Base-by-base conservation (phyloP, 2,113 vertebrate genomes). In the Struthio camelus region DNA sequence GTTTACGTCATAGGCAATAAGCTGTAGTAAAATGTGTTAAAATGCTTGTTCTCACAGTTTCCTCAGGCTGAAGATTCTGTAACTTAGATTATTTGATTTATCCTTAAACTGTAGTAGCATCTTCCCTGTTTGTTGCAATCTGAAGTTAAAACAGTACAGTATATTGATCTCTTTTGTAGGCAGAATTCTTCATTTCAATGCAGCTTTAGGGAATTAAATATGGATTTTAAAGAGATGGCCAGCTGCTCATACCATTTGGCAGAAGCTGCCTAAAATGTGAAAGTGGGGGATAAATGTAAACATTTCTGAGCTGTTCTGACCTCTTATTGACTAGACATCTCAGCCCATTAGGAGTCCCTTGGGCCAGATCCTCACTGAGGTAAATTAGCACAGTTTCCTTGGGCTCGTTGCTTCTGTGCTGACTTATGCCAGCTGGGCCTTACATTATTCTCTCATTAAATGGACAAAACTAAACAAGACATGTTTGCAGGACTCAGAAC, bases 141-240 rank as follows among this genome's bases (percentile, higher is more conserved):
- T 77, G 59, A 94, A 94, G 62, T 90, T 86, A 32, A 92, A 94
- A 91, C 58, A 38, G 62, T 30, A 80, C 38, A 89, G 70, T 56
- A 50, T 86, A 96, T 94, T 62, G 96, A 96, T 97, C 85, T 93
- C 32, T 93, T 85, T 94, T 95, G 51, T 91, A 77, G 86, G 80
- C 56, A 92, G 73, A 12, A 90, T 42, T 73, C 65, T 71, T 71
- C 58, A 84, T 93, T 91, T 90, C 93, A 91, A 64, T 91, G 72
- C 66, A 86, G 76, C 81, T 88, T 96, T 79, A 91, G 94, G 95
- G 95, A 93, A 93, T 97, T 97, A 94, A 93, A 97, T 92, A 94
- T 89, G 44, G 95, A 92, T 94, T 94, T 96, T 83, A 87, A 94
- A 92, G 87, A 73, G 66, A 89, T 90, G 75, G 82, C 85, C 93